Conservation (phyloP, 2,797 vertebrate species). For the Eulemur rubriventer region DNA sequence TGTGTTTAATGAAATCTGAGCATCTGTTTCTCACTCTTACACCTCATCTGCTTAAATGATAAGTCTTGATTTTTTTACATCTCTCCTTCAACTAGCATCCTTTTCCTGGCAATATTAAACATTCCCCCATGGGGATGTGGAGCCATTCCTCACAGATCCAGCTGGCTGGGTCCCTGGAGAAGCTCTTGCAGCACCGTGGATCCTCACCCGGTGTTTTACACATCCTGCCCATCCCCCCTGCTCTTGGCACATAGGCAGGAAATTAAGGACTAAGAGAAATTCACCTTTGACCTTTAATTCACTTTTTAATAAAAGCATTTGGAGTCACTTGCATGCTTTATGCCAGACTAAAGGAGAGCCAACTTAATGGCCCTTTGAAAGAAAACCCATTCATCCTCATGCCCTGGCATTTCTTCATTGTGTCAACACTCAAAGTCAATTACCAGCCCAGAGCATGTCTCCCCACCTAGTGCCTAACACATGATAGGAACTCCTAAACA, state of each 20-base stretch:
- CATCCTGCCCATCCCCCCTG: background rate
- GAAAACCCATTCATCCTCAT: slow-evolving; percentile 60
- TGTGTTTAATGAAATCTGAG: background rate
- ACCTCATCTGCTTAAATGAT: background rate
- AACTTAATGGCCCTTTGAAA: slow-evolving; percentile 78
- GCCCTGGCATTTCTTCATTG: background rate
- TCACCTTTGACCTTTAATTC: slow-evolving; percentile 86
- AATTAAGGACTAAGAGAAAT: slow-evolving; percentile 85
- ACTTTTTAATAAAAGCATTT: slow-evolving; percentile 87
- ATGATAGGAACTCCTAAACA: background rate
- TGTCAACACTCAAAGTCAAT: slow-evolving; percentile 41
- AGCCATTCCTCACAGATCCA: background rate
- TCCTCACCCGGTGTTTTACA: slow-evolving; percentile 10
- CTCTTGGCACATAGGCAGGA: slow-evolving; percentile 81
- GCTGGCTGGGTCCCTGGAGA: background rate
- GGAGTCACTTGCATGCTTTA: slow-evolving; percentile 69
- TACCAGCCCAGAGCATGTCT: background rate
- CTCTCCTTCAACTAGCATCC: background rate
- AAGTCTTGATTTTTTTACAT: background rate
- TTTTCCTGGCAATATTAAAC: background rate
- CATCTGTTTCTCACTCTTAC: background rate
- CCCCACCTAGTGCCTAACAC: background rate
- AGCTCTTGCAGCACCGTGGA: background rate
- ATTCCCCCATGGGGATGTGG: background rate
- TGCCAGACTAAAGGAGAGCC: slow-evolving; percentile 80